Conservation (phyloP, 2,888 invertebrate species). For the Athalia cordata region DNA sequence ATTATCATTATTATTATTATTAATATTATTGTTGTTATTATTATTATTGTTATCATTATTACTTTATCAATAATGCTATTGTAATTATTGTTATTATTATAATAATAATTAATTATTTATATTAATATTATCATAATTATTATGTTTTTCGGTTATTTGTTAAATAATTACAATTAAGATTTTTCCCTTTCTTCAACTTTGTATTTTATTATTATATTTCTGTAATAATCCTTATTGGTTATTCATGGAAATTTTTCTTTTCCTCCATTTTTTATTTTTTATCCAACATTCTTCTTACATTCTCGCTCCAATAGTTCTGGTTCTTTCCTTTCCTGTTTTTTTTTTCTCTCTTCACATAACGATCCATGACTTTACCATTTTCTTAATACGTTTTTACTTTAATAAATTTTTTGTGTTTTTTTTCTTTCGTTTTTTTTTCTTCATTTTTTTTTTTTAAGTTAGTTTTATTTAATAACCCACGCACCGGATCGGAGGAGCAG, state of each 20-base stretch:
- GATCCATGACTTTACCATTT: neutral
- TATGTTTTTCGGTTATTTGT: conserved; percentile 44
- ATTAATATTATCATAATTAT: conserved; percentile 34
- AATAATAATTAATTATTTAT: neutral
- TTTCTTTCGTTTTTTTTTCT: neutral
- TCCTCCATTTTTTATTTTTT: neutral
- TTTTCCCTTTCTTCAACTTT: conserved; percentile 38
- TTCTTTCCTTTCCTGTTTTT: too few relatives aligned
- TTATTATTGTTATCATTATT: conserved; percentile 25
- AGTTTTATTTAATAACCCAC: neutral
- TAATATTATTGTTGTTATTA: conserved; percentile 39
- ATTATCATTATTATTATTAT: conserved; percentile 21
- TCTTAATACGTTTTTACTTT: neutral
- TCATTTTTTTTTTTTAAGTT: conserved; percentile 13
- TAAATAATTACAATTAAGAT: conserved; percentile 44
- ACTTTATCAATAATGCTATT: too few relatives aligned
- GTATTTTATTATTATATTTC: conserved; percentile 18
- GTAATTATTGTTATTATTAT: neutral
- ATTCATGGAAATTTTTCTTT: conserved; percentile 15
- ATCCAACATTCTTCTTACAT: conserved; percentile 16
- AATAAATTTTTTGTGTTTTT: conserved; percentile 4
- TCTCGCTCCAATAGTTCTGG: neutral
- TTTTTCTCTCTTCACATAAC: too few relatives aligned
- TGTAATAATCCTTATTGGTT: neutral
- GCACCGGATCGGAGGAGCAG: conserved; percentile 5